phyloP scores from a whole-genome alignment of 2,888 invertebrate species.

The Blastobasis adustella region DNA sequence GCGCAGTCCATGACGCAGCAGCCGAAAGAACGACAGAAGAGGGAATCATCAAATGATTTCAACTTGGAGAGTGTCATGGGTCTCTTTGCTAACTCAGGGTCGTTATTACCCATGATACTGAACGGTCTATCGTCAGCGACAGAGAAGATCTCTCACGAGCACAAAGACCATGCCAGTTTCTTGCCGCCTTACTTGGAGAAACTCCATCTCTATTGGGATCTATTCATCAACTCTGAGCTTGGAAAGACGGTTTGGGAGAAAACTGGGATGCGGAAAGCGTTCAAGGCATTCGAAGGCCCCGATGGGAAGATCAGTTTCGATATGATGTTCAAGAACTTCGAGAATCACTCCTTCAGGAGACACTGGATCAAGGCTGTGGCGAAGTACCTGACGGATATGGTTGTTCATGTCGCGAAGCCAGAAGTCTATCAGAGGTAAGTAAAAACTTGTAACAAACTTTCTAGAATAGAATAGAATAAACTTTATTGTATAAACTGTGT shows the following conservation, averaged over 20 bases:
- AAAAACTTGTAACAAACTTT: not conserved
- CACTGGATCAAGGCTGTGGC: conserved; percentile 87
- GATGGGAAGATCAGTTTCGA: conserved; percentile 83
- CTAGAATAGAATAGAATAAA: not conserved
- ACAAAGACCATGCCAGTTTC: conserved; percentile 81
- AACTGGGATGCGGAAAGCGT: conserved; percentile 80
- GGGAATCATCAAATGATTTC: conserved; percentile 43
- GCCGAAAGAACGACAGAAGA: conserved; percentile 31
- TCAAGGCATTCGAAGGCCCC: conserved; percentile 80
- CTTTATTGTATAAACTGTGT: too few relatives aligned
- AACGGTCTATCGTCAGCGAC: conserved; percentile 78
- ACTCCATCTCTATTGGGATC: conserved; percentile 84
- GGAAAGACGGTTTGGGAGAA: conserved; percentile 83
- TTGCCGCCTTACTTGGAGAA: conserved; percentile 79
- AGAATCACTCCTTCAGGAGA: conserved; percentile 85
- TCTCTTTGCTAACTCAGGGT: conserved; percentile 44
- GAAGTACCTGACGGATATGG: conserved; percentile 82
- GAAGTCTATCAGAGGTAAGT: conserved; percentile 81
- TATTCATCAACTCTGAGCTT: conserved; percentile 85
- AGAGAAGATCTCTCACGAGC: conserved; percentile 73
- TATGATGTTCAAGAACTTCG: conserved; percentile 83
- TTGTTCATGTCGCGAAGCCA: conserved; percentile 84
- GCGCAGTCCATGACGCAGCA: conserved; percentile 50
- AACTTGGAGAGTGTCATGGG: conserved; percentile 71
- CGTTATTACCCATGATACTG: conserved; percentile 79